A percentile compares a stretch with the other conserved stretches of the same genome.
Conservation (phyloP, 2,113 vertebrate genomes). For the Pitta sordida region DNA sequence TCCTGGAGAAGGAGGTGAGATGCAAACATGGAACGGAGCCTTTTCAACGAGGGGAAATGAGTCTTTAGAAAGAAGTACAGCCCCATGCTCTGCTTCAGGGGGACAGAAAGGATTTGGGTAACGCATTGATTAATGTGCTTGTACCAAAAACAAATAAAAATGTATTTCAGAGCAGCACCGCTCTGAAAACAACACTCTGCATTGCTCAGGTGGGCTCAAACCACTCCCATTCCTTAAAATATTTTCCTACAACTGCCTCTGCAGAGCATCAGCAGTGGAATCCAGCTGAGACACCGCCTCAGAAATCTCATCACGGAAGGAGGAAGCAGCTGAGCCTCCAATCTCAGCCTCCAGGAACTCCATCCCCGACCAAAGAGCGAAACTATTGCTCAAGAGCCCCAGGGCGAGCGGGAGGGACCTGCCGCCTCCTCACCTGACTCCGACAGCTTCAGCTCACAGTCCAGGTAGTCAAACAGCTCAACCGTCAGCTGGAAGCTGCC, state of each 20-base stretch:
- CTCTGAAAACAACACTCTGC: not conserved
- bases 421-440: slow-evolving; percentile 84
- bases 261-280: not conserved
- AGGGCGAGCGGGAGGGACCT: not conserved
- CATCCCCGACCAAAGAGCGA: not conserved
- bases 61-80: not conserved
- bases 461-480: slow-evolving; percentile 98
- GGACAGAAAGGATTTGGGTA: not conserved
- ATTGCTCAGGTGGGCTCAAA: not conserved
- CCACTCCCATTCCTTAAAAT: not conserved
- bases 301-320: not conserved
- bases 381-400: slow-evolving; percentile 38
- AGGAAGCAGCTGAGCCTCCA: not conserved
- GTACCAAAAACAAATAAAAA: not conserved
- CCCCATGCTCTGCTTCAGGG: not conserved
- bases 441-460: slow-evolving; percentile 88
- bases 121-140: not conserved
- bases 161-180: not conserved
- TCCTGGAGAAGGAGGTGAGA: not conserved
- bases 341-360: not conserved
- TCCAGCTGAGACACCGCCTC: not conserved
- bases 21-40: not conserved
- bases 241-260: not conserved
- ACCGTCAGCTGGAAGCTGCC: slow-evolving; percentile 96
- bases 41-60: not conserved